These are phyloP conservation scores for Sinotaia quadrata DNA, from an alignment of 2,888 invertebrate genomes.

Conservation along the genomic window DNA sequence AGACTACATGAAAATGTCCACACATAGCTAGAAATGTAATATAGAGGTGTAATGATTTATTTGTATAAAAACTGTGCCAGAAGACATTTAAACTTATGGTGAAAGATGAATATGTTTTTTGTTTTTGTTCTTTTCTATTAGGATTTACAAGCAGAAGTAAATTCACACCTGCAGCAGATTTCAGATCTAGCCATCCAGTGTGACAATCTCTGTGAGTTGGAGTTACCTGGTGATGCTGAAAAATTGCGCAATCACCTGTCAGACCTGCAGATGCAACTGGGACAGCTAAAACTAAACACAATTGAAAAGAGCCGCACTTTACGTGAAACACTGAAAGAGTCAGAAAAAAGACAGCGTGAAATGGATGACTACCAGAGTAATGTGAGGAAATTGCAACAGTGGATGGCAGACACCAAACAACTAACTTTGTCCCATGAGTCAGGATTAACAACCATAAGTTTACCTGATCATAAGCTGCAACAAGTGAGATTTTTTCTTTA, in stretches of 20 bases:
- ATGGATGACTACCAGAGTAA: slow-evolving; percentile 60
- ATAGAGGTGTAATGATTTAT: too few species aligned
- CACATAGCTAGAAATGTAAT: too few species aligned
- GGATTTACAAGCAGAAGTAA: slow-evolving; percentile 62
- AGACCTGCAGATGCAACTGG: slow-evolving; percentile 46
- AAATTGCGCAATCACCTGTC: slow-evolving; percentile 57
- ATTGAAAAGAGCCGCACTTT: slow-evolving; percentile 59
- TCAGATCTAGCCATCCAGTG: slow-evolving; percentile 67
- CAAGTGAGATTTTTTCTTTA: slow-evolving; percentile 43
- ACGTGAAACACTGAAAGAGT: slow-evolving; percentile 54
- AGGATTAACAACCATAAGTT: slow-evolving; percentile 31
- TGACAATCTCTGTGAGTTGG: slow-evolving; percentile 60
- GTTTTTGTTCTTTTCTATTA: slow-evolving; percentile 30
- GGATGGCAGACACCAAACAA: slow-evolving; percentile 63
- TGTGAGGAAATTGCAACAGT: slow-evolving; percentile 59
- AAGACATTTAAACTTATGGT: too few species aligned
- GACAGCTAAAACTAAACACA: slow-evolving; percentile 58
- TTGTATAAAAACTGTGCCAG: too few species aligned
- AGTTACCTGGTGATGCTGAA: slow-evolving; percentile 52
- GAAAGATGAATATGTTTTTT: neutral
- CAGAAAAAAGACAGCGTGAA: slow-evolving; percentile 58
- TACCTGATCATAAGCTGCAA: slow-evolving; percentile 52
- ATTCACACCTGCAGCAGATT: slow-evolving; percentile 55
- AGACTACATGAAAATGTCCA: too few species aligned
- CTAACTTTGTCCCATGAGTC: slow-evolving; percentile 43